These are phyloP conservation scores for Latrodectus elegans DNA, from an alignment of 2,888 invertebrate species.

Conservation along the genomic window DNA sequence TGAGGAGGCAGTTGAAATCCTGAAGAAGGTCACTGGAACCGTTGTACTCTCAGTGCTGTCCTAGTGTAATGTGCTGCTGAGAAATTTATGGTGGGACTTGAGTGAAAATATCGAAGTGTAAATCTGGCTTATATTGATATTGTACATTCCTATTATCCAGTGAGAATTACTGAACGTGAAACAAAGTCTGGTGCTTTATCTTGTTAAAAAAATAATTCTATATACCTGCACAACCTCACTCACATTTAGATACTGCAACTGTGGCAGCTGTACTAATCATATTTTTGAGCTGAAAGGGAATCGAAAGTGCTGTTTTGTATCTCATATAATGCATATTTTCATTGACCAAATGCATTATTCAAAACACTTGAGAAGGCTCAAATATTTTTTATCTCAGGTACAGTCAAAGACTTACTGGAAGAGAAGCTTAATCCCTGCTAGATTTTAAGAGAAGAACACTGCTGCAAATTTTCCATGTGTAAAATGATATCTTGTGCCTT, in stretches of 20 bases:
- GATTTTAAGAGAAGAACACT: slow-evolving; percentile 21
- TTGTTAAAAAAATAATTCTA: slow-evolving; percentile 46
- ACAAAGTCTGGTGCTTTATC: slow-evolving; percentile 60
- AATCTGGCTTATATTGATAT: slow-evolving; percentile 8
- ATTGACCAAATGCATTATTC: background rate
- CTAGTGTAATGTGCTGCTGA: slow-evolving; percentile 14
- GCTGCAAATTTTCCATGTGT: slow-evolving; percentile 47
- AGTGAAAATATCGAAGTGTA: background rate
- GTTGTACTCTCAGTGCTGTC: slow-evolving; percentile 77
- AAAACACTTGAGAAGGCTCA: slow-evolving; percentile 49
- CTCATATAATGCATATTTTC: background rate
- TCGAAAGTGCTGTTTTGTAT: background rate
- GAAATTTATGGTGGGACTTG: background rate
- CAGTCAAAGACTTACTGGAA: slow-evolving; percentile 9
- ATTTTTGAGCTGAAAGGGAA: background rate
- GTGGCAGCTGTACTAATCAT: slow-evolving; percentile 47
- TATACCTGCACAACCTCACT: slow-evolving; percentile 62
- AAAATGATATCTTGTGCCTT: slow-evolving; percentile 60
- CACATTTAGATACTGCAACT: slow-evolving; percentile 31
- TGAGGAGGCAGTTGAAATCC: slow-evolving; percentile 75
- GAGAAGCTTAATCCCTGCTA: slow-evolving; percentile 9
- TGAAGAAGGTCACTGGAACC: slow-evolving; percentile 77
- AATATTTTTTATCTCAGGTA: slow-evolving; percentile 60
- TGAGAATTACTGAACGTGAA: slow-evolving; percentile 49
- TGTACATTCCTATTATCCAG: slow-evolving; percentile 55